Conservation (phyloP, 2,113 vertebrate species). For the Elaphurus davidianus region DNA sequence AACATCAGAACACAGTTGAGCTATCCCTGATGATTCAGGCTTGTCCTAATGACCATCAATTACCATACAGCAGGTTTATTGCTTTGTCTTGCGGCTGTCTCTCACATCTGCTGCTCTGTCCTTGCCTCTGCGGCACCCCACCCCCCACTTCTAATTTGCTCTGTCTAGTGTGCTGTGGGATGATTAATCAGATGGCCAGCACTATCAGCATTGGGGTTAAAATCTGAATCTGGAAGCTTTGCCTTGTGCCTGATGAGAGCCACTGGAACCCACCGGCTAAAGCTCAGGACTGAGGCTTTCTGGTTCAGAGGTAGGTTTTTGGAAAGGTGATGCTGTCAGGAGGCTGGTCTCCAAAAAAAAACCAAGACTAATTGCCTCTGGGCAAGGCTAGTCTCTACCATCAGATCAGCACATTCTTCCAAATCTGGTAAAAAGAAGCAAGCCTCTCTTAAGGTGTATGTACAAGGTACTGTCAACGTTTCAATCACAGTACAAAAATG, state of each 20-base stretch:
- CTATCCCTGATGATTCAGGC: neutral
- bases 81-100: neutral
- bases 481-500: neutral
- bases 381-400: neutral
- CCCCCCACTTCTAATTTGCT: neutral
- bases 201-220: neutral
- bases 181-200: neutral
- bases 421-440: neutral
- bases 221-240: neutral
- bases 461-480: neutral
- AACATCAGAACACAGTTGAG: neutral
- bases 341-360: neutral
- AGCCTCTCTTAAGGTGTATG: neutral
- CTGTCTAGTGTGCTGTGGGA: neutral
- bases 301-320: neutral
- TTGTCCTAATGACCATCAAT: neutral
- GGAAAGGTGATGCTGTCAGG: neutral
- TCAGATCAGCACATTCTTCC: neutral
- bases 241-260: neutral
- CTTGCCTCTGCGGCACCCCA: neutral
- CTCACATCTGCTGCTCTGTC: conserved; percentile 8
- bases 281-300: neutral
- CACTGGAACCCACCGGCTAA: neutral
- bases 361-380: neutral
- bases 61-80: neutral